Percentiles rank a stretch among this genome's conserved stretches.
These are phyloP conservation scores for Rhabdophis nuchalis DNA, from an alignment of 2,797 vertebrate species.

Conservation along the genomic window DNA sequence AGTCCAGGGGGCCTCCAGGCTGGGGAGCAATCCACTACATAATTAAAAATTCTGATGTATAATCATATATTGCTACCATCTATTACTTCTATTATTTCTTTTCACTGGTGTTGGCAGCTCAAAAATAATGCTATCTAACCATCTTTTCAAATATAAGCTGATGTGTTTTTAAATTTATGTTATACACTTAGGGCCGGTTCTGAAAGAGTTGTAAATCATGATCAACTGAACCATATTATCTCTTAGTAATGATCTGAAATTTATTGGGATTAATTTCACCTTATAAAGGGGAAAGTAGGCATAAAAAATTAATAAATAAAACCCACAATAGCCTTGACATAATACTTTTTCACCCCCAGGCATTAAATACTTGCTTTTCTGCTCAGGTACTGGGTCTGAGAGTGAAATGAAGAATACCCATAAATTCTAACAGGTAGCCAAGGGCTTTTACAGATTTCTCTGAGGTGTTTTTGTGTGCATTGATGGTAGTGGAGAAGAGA, in stretches of 20 bases:
- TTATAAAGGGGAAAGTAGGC: not conserved
- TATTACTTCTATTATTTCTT: not conserved
- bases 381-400: not conserved
- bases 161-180: not conserved
- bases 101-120: not conserved
- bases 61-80: not conserved
- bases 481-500: not conserved
- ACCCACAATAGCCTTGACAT: not conserved
- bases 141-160: not conserved
- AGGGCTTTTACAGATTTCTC: not conserved
- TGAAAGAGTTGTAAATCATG: not conserved
- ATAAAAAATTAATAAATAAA: not conserved
- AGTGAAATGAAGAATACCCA: not conserved
- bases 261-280: not conserved
- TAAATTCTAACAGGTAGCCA: not conserved
- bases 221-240: not conserved
- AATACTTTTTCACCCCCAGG: not conserved
- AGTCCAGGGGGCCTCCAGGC: not conserved
- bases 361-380: not conserved
- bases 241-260: not conserved
- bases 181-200: not conserved
- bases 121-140: not conserved
- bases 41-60: constrained; percentile 13
- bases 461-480: not conserved
- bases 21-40: not conserved